Base-by-base conservation (phyloP, 2,888 invertebrate species). In the Atrina japonica region DNA sequence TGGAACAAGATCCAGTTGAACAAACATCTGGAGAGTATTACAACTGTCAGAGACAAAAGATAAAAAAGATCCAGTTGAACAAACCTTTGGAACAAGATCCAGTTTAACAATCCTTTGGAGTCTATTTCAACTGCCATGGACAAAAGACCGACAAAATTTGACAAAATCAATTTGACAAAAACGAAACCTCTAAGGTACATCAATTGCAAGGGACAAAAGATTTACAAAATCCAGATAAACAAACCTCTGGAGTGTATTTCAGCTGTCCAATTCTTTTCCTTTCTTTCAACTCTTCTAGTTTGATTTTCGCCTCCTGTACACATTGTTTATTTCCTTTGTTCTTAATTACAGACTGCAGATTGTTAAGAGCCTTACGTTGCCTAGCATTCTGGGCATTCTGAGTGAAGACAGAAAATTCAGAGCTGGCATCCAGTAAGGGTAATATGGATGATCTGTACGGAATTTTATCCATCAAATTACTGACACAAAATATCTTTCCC, bases 401-500 rank as follows among this genome's bases (percentile, higher is more conserved):
- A 2, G 82, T 73, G 50, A 83, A 66, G 18, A 65, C 66, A 3
- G 82, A 78, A 41, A 79, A 74, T 47, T 84, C 84, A 18, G 68
- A n/a, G 11, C 75, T 70, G 11, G 77, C 81, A 7, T 80, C 80
- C 9, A 80, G 66, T 14, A 68, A 55, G 1, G 80, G 75, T n/a
- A 82, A 63, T 7, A 64, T 41, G 2, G 55, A 58, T 16, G 66
- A 61, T 16, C 63, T 58, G 49, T 73, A 75, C 0, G 55, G 18
- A 1, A 71, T 66, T 41, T 80, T 81, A 55, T 83, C 77, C 63
- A 78, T 72, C 58, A 87, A 71, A 55, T 86, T 87, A 70, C 76
- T 68, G 52, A 67, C 76, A 30, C 80, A 81, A 29, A 85, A 66
- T n/a, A 75, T 53, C 2, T 69, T 66, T 1, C 82, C 84, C 29